Percentiles rank a stretch among this genome's conserved stretches.
phyloP scores from a whole-genome alignment of 2,888 invertebrate species.

The Heliconius erato region DNA sequence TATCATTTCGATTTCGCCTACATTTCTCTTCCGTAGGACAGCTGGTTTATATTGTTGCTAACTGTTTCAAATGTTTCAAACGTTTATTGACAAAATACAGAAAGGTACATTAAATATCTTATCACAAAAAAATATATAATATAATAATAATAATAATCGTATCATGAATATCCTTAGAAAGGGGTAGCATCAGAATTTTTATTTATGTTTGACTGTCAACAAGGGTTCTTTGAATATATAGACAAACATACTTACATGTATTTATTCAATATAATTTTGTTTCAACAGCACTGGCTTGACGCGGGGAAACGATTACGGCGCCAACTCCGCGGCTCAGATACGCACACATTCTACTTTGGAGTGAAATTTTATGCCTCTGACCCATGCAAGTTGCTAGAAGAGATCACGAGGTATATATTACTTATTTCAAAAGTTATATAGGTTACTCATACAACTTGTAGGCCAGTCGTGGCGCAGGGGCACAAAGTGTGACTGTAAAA shows the following conservation, averaged over 20 bases:
- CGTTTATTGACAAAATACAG: no score
- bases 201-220: not conserved
- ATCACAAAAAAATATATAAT: no score
- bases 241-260: not conserved
- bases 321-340: conserved; percentile 92
- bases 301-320: conserved; percentile 94
- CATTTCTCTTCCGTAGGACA: no score
- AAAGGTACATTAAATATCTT: no score
- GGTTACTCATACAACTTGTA: not conserved
- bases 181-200: not conserved
- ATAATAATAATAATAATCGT: no score
- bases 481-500: no score
- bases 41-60: no score
- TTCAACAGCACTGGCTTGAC: conserved; percentile 95
- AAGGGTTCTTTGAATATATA: not conserved
- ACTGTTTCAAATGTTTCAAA: no score
- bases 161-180: not conserved
- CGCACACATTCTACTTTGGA: conserved; percentile 97
- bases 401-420: conserved; percentile 93
- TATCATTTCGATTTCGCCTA: no score
- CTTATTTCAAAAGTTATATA: not conserved
- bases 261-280: conserved; percentile 25
- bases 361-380: conserved; percentile 99
- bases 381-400: conserved; percentile 97
- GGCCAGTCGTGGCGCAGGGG: no score